A percentile compares a stretch with the other conserved stretches of the same genome.
phyloP scores from a whole-genome alignment of 2,113 vertebrate species.

The Corythoichthys intestinalis region DNA sequence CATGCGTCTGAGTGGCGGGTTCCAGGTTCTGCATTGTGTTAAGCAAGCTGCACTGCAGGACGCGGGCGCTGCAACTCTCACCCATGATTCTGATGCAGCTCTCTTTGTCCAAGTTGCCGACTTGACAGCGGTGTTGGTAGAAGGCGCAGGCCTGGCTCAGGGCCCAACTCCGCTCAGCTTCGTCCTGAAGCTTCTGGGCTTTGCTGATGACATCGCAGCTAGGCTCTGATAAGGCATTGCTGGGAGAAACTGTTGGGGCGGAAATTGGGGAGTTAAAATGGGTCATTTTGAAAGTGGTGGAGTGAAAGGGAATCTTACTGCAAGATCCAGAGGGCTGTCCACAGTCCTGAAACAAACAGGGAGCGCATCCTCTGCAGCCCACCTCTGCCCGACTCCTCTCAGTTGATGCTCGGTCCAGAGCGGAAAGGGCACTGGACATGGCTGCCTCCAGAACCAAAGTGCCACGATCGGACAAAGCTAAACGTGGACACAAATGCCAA shows the following conservation, averaged over 20 bases:
- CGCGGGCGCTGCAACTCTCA: slow-evolving; percentile 73
- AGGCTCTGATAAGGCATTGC: slow-evolving; percentile 59
- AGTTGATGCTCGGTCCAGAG: slow-evolving; percentile 69
- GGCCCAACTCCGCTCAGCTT: slow-evolving; percentile 77
- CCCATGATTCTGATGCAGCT: slow-evolving; percentile 73
- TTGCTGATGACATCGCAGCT: slow-evolving; percentile 75
- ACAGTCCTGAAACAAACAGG: slow-evolving; percentile 82
- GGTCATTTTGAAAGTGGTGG: background rate
- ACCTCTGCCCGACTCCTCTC: slow-evolving; percentile 68
- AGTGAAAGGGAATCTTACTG: slow-evolving; percentile 53
- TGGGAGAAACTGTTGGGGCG: slow-evolving; percentile 46
- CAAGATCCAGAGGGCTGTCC: slow-evolving; percentile 69
- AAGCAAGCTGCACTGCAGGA: slow-evolving; percentile 76
- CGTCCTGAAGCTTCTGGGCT: slow-evolving; percentile 69
- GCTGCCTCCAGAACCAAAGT: slow-evolving; percentile 83
- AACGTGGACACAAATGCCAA: slow-evolving; percentile 1
- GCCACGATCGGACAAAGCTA: slow-evolving; percentile 81
- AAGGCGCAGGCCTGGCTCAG: slow-evolving; percentile 81
- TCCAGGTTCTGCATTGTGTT: slow-evolving; percentile 76
- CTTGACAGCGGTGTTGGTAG: slow-evolving; percentile 76
- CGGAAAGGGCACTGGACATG: slow-evolving; percentile 74
- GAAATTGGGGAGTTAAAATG: background rate
- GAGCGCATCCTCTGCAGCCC: slow-evolving; percentile 71
- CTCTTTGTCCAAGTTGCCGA: slow-evolving; percentile 51
- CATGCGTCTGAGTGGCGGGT: slow-evolving; percentile 58